Evolutionary conservation across 2,797 vertebrate genomes (phyloP), one percentile per base, ranked within the genome.

Genomic region (Oryzias dopingdopingensis): DNA sequence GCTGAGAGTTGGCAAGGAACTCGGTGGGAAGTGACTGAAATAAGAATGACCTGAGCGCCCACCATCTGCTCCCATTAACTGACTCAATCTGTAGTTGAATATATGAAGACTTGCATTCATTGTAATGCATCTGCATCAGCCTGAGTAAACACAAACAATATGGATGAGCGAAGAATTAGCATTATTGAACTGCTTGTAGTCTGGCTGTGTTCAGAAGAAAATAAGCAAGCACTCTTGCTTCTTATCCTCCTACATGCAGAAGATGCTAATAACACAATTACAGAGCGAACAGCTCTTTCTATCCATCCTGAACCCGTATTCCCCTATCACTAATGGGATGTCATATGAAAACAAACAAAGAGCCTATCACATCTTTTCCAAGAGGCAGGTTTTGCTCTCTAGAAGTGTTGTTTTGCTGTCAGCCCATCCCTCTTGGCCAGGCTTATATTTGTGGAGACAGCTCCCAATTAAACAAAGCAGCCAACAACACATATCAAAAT

Each of bases 381-480:
- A 75, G 72, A 70, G 80, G 67, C 75, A 77, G 71, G 54, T 82
- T 88, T 76, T 78, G 47, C 72, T 80, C 65, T 78, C 67, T 12
- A 14, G 53, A 76, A 81, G 80, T 80, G 77, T 81, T 88, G 79
- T 83, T 89, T 80, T 78, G 60, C 70, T 81, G 82, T 88, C 87
- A 85, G 72, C 32, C 59, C 72, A 76, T 82, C 71, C 56, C 44
- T 83, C 72, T 82, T 79, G 59, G 46, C 48, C 1, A 1, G 72
- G 67, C 74, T 76, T 60, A 66, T 79, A 70, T 85, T 83, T 83
- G 75, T 60, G 47, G 45, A 79, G 87, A 87, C 70, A 72, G 80
- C 84, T 76, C 72, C 84, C 85, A 90, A 89, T 89, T 91, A 90
- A 83, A 85, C 67, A 76, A 69, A 72, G 65, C 52, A 59, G 72